Base-by-base conservation (phyloP, 2,797 vertebrate genomes). In the Xyrichtys novacula region DNA sequence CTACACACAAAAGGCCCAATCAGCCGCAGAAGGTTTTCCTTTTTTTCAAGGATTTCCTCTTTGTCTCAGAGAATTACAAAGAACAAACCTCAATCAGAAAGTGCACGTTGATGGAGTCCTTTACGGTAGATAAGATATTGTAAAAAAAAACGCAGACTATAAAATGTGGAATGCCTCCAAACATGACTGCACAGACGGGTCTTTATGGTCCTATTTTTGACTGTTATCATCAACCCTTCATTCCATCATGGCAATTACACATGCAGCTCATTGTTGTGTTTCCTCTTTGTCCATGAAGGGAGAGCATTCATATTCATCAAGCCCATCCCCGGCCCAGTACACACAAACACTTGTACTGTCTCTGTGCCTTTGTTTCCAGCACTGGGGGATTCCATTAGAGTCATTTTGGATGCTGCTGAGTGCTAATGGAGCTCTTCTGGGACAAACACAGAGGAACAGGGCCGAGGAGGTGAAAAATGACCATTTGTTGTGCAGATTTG, bases 391-490 rank as follows among this genome's bases (percentile, higher is more conserved):
- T 78, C 55, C 60, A 75, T 43, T 59, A 48, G 39, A 59, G 50
- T 48, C 15, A 43, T 58, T 60, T 49, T 47, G 16, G 48, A 53
- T 55, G 26, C 3, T 16, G 22, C 10, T 54, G 17, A 48, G 47
- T 16, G 47, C 28, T 78, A 66, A 64, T 78, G 36, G 40, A 38
- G 64, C 74, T 64, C 25, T 59, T 54, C n/a, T 32, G 59, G 42
- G 44, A 78, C 11, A 68, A 68, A 74, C 22, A 68, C 7, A 16
- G 9, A 16, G 11, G 6, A 15, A 39, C 49, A 26, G 15, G 9
- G n/a, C 40, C 14, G n/a, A 32, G 46, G 34, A 42, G n/a, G 40
- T 43, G 25, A 58, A 65, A 66, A 65, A 66, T 42, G 0, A 20
- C n/a, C 19, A 29, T 49, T 36, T 47, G 34, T 32, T 14, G n/a